Conservation (phyloP, 2,888 invertebrate species). For the Gibbula magus region DNA sequence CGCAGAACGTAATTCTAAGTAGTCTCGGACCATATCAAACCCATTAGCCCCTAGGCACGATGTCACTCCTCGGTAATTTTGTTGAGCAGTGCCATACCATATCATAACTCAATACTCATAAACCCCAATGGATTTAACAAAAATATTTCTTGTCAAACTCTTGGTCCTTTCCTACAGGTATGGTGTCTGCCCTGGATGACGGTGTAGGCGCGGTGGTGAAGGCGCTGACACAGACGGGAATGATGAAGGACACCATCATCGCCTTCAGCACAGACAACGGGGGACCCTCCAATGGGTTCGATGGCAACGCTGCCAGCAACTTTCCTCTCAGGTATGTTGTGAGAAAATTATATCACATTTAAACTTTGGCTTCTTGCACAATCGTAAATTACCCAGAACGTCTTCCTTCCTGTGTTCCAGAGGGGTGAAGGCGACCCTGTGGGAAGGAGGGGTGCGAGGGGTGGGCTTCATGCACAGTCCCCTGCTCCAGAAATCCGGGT, state of each 20-base stretch:
- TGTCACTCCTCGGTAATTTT: too few species aligned
- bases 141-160: too few species aligned
- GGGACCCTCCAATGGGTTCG: constrained; percentile 82
- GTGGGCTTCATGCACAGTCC: constrained; percentile 88
- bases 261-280: constrained; percentile 74
- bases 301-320: constrained; percentile 83
- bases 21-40: too few species aligned
- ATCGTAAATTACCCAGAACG: too few species aligned
- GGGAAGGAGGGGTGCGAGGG: constrained; percentile 88
- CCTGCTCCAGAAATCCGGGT: constrained; percentile 78
- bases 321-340: constrained; percentile 79
- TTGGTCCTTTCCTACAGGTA: constrained; percentile 39
- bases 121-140: too few species aligned
- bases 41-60: too few species aligned
- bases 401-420: constrained; percentile 50
- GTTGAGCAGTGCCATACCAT: too few species aligned
- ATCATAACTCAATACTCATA: too few species aligned
- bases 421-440: constrained; percentile 73
- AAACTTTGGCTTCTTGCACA: too few species aligned
- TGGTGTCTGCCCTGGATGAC: constrained; percentile 72
- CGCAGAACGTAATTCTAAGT: too few species aligned
- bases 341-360: too few species aligned
- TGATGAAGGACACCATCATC: constrained; percentile 71
- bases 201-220: constrained; percentile 67
- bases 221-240: constrained; percentile 57